A percentile compares a stretch with the other conserved stretches of the same genome.
Conservation (phyloP, 2,113 vertebrate genomes). For the Periophthalmodon schlosseri region DNA sequence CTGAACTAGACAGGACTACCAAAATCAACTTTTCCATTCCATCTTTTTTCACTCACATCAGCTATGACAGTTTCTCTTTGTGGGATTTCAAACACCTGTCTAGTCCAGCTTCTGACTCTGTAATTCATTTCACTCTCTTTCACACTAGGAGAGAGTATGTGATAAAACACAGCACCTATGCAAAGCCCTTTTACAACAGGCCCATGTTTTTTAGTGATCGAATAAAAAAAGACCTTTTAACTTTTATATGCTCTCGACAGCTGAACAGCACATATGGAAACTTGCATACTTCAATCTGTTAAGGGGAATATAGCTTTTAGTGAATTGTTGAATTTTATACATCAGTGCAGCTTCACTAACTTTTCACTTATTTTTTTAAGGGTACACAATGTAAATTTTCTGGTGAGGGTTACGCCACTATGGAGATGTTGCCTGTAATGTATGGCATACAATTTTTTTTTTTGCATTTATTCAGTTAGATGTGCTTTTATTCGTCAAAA, state of each 20-base stretch:
- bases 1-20: not conserved
- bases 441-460: too few relatives aligned
- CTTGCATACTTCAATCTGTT: slow-evolving; percentile 33
- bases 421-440: too few relatives aligned
- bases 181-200: slow-evolving; percentile 54
- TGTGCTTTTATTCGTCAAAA: too few relatives aligned
- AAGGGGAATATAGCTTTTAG: slow-evolving; percentile 10
- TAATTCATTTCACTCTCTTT: slow-evolving; percentile 29
- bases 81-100: slow-evolving; percentile 22
- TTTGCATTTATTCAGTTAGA: too few relatives aligned
- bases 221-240: slow-evolving; percentile 78
- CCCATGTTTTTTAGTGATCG: slow-evolving; percentile 72
- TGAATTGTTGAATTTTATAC: not conserved
- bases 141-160: slow-evolving; percentile 11
- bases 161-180: slow-evolving; percentile 54
- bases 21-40: not conserved
- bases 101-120: slow-evolving; percentile 2
- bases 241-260: slow-evolving; percentile 74
- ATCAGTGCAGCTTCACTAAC: not conserved
- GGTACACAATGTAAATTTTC: too few relatives aligned
- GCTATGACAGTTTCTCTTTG: not conserved
- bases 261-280: slow-evolving; percentile 57
- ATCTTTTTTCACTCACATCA: not conserved
- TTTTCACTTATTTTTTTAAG: not conserved
- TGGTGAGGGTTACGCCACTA: too few relatives aligned